A percentile compares a stretch with the other conserved stretches of the same genome.
Evolutionary conservation across 2,888 invertebrate genomes (phyloP).

Genomic region (Endomychus coccineus): DNA sequence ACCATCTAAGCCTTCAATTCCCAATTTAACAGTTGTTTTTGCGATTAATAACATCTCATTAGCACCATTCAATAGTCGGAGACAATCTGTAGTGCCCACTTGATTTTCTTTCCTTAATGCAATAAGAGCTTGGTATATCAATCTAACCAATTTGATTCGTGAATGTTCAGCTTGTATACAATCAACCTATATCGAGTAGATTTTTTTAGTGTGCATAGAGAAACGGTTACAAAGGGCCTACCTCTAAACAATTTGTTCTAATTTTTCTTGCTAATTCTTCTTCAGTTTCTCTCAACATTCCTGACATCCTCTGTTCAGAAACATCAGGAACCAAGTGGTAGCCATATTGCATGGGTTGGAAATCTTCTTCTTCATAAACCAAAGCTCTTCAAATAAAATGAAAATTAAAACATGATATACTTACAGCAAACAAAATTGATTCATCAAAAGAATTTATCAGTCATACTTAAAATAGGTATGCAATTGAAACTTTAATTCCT

Average conservation of each 20-base stretch:
- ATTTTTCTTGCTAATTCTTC: constrained; percentile 75
- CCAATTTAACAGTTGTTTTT: constrained; percentile 65
- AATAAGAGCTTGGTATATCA: constrained; percentile 75
- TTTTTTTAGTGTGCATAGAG: no score
- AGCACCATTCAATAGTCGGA: constrained; percentile 72
- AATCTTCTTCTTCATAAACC: constrained; percentile 94
- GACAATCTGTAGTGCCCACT: constrained; percentile 66
- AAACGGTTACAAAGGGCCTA: no score
- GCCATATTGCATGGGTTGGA: constrained; percentile 87
- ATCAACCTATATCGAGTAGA: no score
- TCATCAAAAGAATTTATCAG: no score
- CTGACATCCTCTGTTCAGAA: constrained; percentile 70
- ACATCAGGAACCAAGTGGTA: constrained; percentile 78
- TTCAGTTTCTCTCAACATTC: constrained; percentile 83
- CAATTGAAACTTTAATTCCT: no score
- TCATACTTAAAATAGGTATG: no score
- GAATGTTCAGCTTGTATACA: constrained; percentile 45
- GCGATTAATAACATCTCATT: constrained; percentile 76
- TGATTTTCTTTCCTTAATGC: constrained; percentile 53
- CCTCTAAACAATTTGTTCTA: no score
- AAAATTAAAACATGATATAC: background rate
- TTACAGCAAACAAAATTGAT: no score
- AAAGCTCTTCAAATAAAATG: constrained; percentile 52
- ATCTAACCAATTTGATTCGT: constrained; percentile 78
- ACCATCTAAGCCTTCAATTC: constrained; percentile 48